Evolutionary conservation across 2,113 vertebrate species (phyloP).

Genomic region (Anolis carolinensis): DNA sequence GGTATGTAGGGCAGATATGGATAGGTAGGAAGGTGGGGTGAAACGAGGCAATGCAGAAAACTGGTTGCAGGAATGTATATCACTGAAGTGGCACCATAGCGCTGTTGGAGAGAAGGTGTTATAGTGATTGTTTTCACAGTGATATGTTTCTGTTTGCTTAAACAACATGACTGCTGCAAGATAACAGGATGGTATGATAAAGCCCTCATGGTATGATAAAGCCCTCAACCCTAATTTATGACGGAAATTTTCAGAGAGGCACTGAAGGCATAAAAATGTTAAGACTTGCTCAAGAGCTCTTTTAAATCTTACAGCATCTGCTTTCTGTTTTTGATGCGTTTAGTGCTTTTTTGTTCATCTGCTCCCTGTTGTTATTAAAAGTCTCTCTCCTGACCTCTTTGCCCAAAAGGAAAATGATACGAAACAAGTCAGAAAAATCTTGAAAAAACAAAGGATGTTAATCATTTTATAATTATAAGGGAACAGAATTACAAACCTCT

Average conservation of each 20-base stretch:
- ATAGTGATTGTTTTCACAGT: too few relatives aligned
- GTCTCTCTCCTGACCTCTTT: not conserved
- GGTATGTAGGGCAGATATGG: too few relatives aligned
- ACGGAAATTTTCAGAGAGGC: not conserved
- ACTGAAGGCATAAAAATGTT: not conserved
- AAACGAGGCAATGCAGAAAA: too few relatives aligned
- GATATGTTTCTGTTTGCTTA: too few relatives aligned
- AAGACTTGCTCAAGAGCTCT: not conserved
- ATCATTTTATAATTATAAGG: not conserved
- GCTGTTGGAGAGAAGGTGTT: too few relatives aligned
- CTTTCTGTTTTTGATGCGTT: not conserved
- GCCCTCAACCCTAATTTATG: not conserved
- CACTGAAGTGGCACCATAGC: too few relatives aligned
- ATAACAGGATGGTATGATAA: too few relatives aligned
- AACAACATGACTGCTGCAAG: too few relatives aligned
- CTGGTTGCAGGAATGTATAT: too few relatives aligned
- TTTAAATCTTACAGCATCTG: not conserved
- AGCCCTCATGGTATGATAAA: not conserved
- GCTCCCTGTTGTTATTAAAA: not conserved
- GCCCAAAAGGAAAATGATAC: not conserved
- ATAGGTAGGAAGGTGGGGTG: too few relatives aligned
- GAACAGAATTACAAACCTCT: not conserved
- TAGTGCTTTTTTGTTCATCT: not conserved
- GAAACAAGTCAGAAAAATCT: not conserved
- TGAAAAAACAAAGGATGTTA: not conserved